Percentiles rank a stretch among this genome's conserved stretches.
Conservation (phyloP, 2,888 invertebrate species). For the Lepidocyrtinus sp. region DNA sequence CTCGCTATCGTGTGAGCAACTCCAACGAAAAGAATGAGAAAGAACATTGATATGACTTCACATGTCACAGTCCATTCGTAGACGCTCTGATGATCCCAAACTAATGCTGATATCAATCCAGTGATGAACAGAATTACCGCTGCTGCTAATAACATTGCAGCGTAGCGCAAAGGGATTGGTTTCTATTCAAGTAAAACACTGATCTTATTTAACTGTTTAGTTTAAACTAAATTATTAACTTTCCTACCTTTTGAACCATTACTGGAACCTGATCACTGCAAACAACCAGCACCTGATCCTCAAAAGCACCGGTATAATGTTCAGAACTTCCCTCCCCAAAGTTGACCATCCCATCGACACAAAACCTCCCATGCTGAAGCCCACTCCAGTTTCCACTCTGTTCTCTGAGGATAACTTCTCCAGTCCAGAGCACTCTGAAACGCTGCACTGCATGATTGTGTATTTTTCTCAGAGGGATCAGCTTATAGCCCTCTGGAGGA, state of each 20-base stretch:
- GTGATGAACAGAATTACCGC: constrained; percentile 45
- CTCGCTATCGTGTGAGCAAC: constrained; percentile 54
- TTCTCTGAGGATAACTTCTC: constrained; percentile 39
- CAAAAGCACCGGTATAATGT: constrained; percentile 27
- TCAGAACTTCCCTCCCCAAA: background rate
- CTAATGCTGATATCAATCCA: constrained; percentile 34
- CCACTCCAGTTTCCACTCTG: constrained; percentile 43
- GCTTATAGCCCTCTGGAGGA: constrained; percentile 5
- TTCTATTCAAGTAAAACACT: constrained; percentile 31
- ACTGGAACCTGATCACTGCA: constrained; percentile 36
- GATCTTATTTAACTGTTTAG: background rate
- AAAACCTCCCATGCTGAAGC: constrained; percentile 22
- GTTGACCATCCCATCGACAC: constrained; percentile 50
- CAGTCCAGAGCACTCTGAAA: constrained; percentile 51
- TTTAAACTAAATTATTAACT: background rate
- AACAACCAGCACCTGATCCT: constrained; percentile 35
- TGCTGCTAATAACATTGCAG: constrained; percentile 43
- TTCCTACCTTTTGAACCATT: constrained; percentile 17
- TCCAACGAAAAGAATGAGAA: constrained; percentile 58
- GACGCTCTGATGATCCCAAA: constrained; percentile 55
- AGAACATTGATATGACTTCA: constrained; percentile 59
- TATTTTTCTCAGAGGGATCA: constrained; percentile 19
- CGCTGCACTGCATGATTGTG: constrained; percentile 23
- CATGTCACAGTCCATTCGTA: constrained; percentile 62
- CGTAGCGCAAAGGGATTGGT: constrained; percentile 46